Evolutionary conservation across 2,797 vertebrate genomes (phyloP).

Genomic region (Lepidocolaptes lacrymiger): DNA sequence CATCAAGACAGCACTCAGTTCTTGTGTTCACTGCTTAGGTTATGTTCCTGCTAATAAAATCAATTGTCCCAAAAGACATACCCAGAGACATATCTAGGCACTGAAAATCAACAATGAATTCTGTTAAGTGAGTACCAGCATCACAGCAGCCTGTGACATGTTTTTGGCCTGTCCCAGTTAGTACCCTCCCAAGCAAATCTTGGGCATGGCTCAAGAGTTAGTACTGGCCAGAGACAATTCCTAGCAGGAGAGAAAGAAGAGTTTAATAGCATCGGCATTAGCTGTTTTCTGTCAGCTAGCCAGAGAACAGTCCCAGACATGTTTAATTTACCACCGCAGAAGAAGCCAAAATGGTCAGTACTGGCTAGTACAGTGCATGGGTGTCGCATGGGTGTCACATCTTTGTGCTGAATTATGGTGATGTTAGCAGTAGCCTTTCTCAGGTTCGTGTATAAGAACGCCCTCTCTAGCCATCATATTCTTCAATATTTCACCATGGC

Average conservation of each 20-base stretch:
- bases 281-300: slow-evolving; percentile 18
- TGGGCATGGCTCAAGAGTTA: neutral
- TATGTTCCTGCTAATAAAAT: neutral
- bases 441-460: neutral
- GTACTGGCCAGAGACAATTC: neutral
- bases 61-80: neutral
- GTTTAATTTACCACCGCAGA: neutral
- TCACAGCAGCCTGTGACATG: neutral
- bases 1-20: neutral
- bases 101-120: neutral
- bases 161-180: neutral
- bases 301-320: slow-evolving; percentile 4
- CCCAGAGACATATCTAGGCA: neutral
- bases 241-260: neutral
- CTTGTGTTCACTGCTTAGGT: neutral
- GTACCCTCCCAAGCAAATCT: neutral
- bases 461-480: neutral
- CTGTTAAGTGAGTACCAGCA: neutral
- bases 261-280: slow-evolving; percentile 21
- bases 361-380: neutral
- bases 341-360: slow-evolving; percentile 7
- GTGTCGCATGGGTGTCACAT: neutral
- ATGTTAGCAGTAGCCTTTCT: neutral
- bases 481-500: neutral
- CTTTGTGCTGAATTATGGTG: neutral